Percentiles rank a stretch among this genome's conserved stretches.
Evolutionary conservation across 1,140 invertebrate species (phyloP).

Genomic region (Meloidogyne chitwoodi): DNA sequence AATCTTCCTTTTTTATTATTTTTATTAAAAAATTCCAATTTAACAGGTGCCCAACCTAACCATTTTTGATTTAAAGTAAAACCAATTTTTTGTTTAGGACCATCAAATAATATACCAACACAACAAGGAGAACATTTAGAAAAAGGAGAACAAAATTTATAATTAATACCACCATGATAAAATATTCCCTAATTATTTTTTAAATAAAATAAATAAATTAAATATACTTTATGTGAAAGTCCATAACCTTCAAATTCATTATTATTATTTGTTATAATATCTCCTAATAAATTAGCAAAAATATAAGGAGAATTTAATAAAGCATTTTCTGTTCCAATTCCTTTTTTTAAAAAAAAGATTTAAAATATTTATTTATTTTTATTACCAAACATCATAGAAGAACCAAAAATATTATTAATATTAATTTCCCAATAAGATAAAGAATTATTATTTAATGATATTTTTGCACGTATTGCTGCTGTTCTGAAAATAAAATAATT

Average conservation of each 20-base stretch:
- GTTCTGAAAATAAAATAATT: background rate
- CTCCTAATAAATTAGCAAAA: slow-evolving; percentile 37
- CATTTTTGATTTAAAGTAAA: slow-evolving; percentile 30
- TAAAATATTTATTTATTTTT: background rate
- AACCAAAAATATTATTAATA: slow-evolving; percentile 27
- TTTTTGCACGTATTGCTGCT: slow-evolving; percentile 24
- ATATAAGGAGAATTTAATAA: slow-evolving; percentile 1
- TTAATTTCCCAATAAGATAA: slow-evolving; percentile 39
- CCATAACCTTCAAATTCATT: slow-evolving; percentile 23
- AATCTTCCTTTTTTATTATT: slow-evolving; percentile 21
- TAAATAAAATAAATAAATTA: background rate
- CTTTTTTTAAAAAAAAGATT: slow-evolving; percentile 3
- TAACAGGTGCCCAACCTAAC: slow-evolving; percentile 20
- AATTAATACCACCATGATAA: background rate
- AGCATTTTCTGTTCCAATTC: slow-evolving; percentile 19
- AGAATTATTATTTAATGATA: background rate
- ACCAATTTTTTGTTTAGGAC: slow-evolving; percentile 21
- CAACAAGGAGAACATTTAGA: background rate
- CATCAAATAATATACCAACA: slow-evolving; percentile 37
- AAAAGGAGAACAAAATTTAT: slow-evolving; percentile 8
- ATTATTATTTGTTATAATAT: background rate
- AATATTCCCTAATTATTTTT: background rate
- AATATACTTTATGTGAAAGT: slow-evolving; percentile 32
- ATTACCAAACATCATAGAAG: slow-evolving; percentile 40
- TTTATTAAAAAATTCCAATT: slow-evolving; percentile 15